A percentile compares a stretch with the other conserved stretches of the same genome.
Conservation (phyloP, 1,140 invertebrate genomes). For the Agrilus planipennis region DNA sequence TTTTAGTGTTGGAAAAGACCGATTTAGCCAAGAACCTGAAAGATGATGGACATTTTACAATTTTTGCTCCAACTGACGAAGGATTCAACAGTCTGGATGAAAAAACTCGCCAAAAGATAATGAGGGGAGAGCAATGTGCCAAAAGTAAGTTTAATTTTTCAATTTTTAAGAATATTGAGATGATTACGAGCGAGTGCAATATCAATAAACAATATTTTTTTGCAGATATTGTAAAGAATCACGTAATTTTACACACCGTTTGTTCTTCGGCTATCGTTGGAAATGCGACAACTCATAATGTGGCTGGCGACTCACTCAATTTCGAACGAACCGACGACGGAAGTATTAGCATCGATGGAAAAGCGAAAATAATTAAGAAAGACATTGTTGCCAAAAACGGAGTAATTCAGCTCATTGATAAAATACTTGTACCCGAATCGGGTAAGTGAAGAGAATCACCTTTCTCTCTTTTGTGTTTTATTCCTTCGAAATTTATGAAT, state of each 20-base stretch:
- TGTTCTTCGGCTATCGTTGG: conserved; percentile 47
- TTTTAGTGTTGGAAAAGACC: conserved; percentile 36
- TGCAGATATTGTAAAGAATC: conserved; percentile 51
- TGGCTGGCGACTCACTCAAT: conserved; percentile 39
- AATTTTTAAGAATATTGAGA: not conserved
- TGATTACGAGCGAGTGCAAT: no score
- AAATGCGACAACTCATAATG: conserved; percentile 42
- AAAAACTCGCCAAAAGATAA: conserved; percentile 33
- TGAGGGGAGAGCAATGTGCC: conserved; percentile 37
- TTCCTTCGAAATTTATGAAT: no score
- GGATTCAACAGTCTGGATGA: conserved; percentile 44
- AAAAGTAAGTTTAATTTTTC: conserved; percentile 32
- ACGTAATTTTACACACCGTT: conserved; percentile 52
- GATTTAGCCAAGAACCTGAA: conserved; percentile 38
- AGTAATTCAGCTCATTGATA: conserved; percentile 55
- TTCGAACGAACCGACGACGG: conserved; percentile 40
- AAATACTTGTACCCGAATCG: conserved; percentile 46
- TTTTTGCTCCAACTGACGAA: conserved; percentile 52
- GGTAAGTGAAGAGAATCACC: conserved; percentile 9
- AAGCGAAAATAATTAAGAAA: conserved; percentile 34
- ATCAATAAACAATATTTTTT: conserved; percentile 9
- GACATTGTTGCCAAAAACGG: conserved; percentile 54
- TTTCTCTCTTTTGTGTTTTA: conserved; percentile 1
- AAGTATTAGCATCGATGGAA: conserved; percentile 35
- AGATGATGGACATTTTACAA: conserved; percentile 43